A percentile compares a stretch with the other conserved stretches of the same genome.
Conservation (phyloP, 2,888 invertebrate species). For the Clitarchus hookeri region DNA sequence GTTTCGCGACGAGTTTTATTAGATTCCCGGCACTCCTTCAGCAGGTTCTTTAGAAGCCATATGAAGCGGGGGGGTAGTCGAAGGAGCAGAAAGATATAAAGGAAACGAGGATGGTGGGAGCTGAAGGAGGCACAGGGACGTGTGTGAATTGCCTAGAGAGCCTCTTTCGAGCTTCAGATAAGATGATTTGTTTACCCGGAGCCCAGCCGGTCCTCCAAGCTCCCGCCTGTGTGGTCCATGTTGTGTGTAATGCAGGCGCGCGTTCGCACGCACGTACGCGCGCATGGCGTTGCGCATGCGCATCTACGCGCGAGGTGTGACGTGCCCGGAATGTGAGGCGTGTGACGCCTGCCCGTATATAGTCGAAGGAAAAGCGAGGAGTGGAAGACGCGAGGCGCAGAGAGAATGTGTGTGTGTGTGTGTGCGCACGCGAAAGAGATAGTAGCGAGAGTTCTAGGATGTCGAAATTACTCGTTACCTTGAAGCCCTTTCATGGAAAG, state of each 20-base stretch:
- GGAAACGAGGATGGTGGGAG: not conserved
- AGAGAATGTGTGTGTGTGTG: no score
- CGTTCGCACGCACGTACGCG: not conserved
- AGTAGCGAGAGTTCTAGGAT: no score
- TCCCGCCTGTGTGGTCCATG: not conserved
- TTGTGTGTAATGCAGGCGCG: not conserved
- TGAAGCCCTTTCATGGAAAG: no score
- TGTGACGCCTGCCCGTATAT: no score
- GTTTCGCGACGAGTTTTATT: not conserved
- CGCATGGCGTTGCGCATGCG: not conserved
- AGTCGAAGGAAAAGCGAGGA: no score
- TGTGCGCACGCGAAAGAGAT: no score
- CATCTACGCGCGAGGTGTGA: not conserved
- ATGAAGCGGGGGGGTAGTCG: not conserved
- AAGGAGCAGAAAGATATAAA: not conserved
- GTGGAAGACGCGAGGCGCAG: no score
- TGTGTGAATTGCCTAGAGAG: slow-evolving; percentile 9
- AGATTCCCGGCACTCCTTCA: not conserved
- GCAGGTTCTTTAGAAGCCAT: not conserved
- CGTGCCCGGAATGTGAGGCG: not conserved
- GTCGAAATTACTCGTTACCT: no score
- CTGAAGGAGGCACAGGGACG: not conserved
- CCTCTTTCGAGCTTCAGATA: slow-evolving; percentile 9
- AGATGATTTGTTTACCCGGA: not conserved
- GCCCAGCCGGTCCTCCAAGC: not conserved